A percentile compares a stretch with the other conserved stretches of the same genome.
These are phyloP conservation scores for Deroplatys truncata DNA, from an alignment of 2,888 invertebrate species.

Conservation along the genomic window DNA sequence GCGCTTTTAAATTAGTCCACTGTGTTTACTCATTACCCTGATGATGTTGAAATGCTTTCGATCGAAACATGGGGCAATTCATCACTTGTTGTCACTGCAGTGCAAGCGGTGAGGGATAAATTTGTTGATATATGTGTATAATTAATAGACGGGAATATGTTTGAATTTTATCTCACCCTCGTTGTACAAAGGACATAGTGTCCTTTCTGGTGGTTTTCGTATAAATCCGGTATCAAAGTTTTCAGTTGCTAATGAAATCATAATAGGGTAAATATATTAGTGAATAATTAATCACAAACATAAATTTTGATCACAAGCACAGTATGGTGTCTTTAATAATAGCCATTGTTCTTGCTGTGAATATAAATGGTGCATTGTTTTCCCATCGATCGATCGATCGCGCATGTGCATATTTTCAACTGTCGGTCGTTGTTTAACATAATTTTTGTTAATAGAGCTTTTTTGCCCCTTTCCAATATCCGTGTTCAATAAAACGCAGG, in stretches of 20 bases:
- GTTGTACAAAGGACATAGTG: not conserved
- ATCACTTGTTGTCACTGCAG: not conserved
- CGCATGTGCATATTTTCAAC: not conserved
- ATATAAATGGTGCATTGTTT: not conserved
- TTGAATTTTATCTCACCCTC: not conserved
- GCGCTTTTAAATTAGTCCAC: not conserved
- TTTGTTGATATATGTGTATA: not conserved
- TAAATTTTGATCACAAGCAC: not conserved
- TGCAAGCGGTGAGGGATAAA: not conserved
- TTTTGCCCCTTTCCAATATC: too few relatives aligned
- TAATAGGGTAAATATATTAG: not conserved
- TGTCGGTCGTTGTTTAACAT: too few relatives aligned
- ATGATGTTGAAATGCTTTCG: not conserved
- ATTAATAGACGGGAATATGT: not conserved
- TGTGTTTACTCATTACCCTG: not conserved
- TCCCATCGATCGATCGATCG: not conserved
- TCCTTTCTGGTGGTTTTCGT: not conserved
- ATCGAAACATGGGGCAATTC: not conserved
- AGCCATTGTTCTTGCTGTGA: not conserved
- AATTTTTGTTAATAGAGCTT: too few relatives aligned
- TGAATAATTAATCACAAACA: not conserved
- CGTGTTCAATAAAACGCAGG: too few relatives aligned
- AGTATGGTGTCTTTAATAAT: not conserved
- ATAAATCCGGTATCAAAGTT: not conserved
- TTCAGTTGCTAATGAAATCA: not conserved